Conservation (phyloP, 1,140 invertebrate genomes). For the Stegodyphus dumicola region DNA sequence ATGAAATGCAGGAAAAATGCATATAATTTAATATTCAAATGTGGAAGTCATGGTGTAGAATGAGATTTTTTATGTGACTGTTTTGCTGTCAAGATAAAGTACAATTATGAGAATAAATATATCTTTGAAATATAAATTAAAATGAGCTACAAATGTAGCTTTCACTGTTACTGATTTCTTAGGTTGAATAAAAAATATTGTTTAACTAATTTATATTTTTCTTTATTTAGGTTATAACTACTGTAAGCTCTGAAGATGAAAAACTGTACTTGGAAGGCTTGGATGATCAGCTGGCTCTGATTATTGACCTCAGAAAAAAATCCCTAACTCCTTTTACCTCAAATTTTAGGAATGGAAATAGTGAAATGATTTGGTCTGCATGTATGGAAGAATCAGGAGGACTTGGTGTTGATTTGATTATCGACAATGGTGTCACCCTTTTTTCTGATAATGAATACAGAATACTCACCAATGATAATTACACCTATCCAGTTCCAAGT, state of each 20-base stretch:
- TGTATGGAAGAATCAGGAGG: constrained; percentile 71
- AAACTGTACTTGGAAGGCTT: constrained; percentile 68
- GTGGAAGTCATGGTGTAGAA: too few relatives aligned
- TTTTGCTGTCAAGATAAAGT: too few relatives aligned
- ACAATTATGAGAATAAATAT: too few relatives aligned
- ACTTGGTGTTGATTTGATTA: constrained; percentile 70
- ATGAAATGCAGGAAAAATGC: too few relatives aligned
- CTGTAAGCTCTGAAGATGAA: constrained; percentile 68
- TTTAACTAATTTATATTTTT: background rate
- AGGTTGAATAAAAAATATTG: too few relatives aligned
- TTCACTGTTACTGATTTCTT: too few relatives aligned
- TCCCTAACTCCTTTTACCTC: constrained; percentile 65
- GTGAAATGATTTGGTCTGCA: constrained; percentile 62
- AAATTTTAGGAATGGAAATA: constrained; percentile 44
- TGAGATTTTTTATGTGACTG: too few relatives aligned
- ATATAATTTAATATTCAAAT: too few relatives aligned
- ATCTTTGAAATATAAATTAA: too few relatives aligned
- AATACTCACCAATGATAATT: constrained; percentile 66
- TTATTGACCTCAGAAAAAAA: constrained; percentile 69
- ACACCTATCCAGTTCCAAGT: constrained; percentile 66
- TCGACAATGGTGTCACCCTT: constrained; percentile 69
- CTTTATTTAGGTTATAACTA: constrained; percentile 67
- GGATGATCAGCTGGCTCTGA: constrained; percentile 67
- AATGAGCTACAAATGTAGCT: too few relatives aligned
- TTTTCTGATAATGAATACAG: constrained; percentile 68